Evolutionary conservation across 2,888 invertebrate species (phyloP).

Genomic region (Apodemia hepburni): DNA sequence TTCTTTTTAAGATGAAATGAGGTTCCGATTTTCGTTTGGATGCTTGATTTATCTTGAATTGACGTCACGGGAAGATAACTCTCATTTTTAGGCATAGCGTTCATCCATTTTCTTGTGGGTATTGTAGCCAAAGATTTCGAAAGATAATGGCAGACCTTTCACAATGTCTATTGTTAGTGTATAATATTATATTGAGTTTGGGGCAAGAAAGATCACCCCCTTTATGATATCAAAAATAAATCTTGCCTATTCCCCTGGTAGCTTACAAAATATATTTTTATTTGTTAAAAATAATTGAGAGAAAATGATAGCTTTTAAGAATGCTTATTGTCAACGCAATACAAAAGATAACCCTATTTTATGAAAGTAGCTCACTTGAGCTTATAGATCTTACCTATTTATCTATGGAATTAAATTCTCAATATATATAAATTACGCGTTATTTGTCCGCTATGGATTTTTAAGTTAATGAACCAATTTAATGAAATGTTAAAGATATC

Average conservation of each 20-base stretch:
- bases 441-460: too few relatives aligned
- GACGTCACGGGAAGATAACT: constrained; percentile 42
- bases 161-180: constrained; percentile 2
- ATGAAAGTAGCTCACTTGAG: too few relatives aligned
- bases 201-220: background rate
- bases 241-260: background rate
- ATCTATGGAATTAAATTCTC: too few relatives aligned
- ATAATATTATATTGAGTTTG: constrained; percentile 10
- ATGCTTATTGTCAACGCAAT: too few relatives aligned
- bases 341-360: too few relatives aligned
- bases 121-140: constrained; percentile 19
- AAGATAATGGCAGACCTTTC: constrained; percentile 4
- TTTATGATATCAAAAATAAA: background rate
- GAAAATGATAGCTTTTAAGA: too few relatives aligned
- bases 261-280: background rate
- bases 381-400: too few relatives aligned
- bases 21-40: constrained; percentile 57
- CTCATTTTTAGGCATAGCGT: constrained; percentile 30
- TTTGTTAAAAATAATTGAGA: too few relatives aligned
- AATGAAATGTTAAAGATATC: too few relatives aligned
- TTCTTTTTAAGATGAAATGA: constrained; percentile 64
- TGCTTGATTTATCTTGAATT: constrained; percentile 59
- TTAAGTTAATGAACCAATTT: too few relatives aligned
- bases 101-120: constrained; percentile 19
- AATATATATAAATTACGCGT: too few relatives aligned